These are phyloP conservation scores for Chloroceryle inda DNA, from an alignment of 2,797 vertebrate genomes.

Conservation along the genomic window DNA sequence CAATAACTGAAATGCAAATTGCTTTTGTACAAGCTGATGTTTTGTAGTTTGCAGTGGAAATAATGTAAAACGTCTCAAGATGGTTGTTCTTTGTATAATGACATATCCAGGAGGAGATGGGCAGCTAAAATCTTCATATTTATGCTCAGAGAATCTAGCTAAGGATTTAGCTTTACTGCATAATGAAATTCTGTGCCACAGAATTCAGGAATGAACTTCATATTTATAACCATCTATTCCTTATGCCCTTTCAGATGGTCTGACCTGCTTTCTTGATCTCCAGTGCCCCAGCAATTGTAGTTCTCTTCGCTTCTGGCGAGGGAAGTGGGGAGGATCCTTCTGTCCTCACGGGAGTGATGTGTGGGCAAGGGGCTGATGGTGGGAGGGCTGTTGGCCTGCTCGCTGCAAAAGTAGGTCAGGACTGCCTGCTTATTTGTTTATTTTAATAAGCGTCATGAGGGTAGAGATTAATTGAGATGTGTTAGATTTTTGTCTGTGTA, in stretches of 20 bases:
- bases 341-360: not conserved
- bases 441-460: not conserved
- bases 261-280: slow-evolving; percentile 8
- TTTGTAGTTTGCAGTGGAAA: not conserved
- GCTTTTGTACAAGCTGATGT: not conserved
- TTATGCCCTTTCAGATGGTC: not conserved
- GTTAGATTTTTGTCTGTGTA: not conserved
- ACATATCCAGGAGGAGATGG: not conserved
- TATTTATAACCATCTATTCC: not conserved
- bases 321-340: not conserved
- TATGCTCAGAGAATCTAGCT: not conserved
- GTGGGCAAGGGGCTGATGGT: not conserved
- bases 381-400: not conserved
- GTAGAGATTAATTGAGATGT: not conserved
- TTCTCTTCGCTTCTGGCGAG: not conserved
- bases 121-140: not conserved
- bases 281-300: not conserved
- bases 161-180: not conserved
- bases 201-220: not conserved
- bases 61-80: not conserved
- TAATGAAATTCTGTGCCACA: not conserved
- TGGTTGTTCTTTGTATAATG: not conserved
- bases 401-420: not conserved
- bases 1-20: not conserved
- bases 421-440: not conserved